A percentile compares a stretch with the other conserved stretches of the same genome.
These are phyloP conservation scores for Acleris sparsana DNA, from an alignment of 2,888 invertebrate genomes.

Conservation along the genomic window DNA sequence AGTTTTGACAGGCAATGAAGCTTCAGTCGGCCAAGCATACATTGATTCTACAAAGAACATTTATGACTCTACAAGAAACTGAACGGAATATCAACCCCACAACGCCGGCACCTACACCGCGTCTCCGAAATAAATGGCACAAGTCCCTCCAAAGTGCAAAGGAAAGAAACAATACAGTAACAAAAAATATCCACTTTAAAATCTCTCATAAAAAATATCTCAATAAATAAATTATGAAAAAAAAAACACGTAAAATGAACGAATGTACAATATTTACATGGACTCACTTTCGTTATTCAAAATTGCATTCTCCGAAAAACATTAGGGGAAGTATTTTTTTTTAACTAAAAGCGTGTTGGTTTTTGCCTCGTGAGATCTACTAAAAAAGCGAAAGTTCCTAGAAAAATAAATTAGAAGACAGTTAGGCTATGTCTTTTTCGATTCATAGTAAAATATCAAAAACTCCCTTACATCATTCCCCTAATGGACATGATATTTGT, in stretches of 20 bases:
- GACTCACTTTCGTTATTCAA: conserved; percentile 71
- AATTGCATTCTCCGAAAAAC: conserved; percentile 60
- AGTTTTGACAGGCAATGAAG: conserved; percentile 49
- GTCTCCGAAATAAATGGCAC: conserved; percentile 72
- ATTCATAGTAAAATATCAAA: conserved; percentile 83
- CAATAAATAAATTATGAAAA: conserved; percentile 79
- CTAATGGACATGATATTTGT: conserved; percentile 74
- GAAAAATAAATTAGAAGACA: conserved; percentile 67
- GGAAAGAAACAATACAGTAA: conserved; percentile 57
- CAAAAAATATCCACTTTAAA: conserved; percentile 69
- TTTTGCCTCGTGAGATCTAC: conserved; percentile 58
- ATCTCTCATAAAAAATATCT: conserved; percentile 68
- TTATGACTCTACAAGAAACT: conserved; percentile 71
- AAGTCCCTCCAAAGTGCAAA: conserved; percentile 46
- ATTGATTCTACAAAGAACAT: conserved; percentile 81
- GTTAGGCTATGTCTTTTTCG: conserved; percentile 76
- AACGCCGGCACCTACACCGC: conserved; percentile 62
- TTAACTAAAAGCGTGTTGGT: conserved; percentile 45
- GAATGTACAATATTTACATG: conserved; percentile 83
- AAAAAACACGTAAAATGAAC: conserved; percentile 56
- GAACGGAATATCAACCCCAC: conserved; percentile 39
- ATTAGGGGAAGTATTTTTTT: conserved; percentile 58
- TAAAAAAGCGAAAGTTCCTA: conserved; percentile 64
- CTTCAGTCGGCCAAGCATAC: conserved; percentile 70
- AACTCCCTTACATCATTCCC: conserved; percentile 76